phyloP scores from a whole-genome alignment of 2,888 invertebrate species.

The Dolichopus griseipennis region DNA sequence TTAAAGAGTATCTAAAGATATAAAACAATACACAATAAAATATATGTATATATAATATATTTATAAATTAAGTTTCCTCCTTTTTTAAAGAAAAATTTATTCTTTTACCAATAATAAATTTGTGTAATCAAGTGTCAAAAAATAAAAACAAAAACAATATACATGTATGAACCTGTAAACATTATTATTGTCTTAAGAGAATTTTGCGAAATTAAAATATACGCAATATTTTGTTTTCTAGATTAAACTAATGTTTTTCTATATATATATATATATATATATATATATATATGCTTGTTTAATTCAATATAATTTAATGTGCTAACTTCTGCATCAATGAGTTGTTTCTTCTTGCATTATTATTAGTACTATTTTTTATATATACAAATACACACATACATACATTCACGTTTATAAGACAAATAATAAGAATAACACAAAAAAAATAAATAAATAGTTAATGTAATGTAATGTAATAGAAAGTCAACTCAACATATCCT shows the following conservation, averaged over 20 bases:
- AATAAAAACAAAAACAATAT: background rate
- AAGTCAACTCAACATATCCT: slow-evolving; percentile 8
- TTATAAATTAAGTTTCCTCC: too few relatives aligned
- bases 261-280: background rate
- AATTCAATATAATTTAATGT: background rate
- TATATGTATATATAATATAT: too few relatives aligned
- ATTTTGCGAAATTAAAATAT: background rate
- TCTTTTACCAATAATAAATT: background rate
- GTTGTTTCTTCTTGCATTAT: background rate
- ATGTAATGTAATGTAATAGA: background rate
- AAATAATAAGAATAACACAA: background rate
- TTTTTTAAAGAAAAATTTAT: background rate
- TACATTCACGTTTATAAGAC: too few relatives aligned
- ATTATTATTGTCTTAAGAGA: slow-evolving; percentile 2
- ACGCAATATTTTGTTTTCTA: background rate
- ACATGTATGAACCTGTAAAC: background rate
- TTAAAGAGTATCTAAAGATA: too few relatives aligned
- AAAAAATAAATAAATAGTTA: background rate
- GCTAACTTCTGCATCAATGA: slow-evolving; percentile 4
- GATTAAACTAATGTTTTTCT: background rate
- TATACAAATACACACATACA: too few relatives aligned
- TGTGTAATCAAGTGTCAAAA: background rate
- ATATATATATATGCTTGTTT: background rate
- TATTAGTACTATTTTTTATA: too few relatives aligned
- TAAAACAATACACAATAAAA: too few relatives aligned